Conservation (phyloP, 2,113 vertebrate species). For the Capra hircus region DNA sequence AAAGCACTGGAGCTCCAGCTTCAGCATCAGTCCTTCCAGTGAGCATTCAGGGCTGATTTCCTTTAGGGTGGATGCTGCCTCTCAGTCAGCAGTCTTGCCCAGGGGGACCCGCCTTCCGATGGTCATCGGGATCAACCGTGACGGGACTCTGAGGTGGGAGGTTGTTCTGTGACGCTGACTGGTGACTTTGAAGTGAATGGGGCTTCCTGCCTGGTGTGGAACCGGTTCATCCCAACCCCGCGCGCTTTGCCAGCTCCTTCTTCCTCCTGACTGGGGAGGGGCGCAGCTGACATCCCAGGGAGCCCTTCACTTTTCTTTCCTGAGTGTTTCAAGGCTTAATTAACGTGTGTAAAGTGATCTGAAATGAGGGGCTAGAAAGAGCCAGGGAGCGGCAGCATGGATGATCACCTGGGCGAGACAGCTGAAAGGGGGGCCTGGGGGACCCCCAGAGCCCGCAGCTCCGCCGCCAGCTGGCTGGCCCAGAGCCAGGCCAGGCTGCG, state of each 20-base stretch:
- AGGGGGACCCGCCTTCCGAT: neutral
- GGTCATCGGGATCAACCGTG: neutral
- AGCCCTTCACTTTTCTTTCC: neutral
- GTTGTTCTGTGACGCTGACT: neutral
- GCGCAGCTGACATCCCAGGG: neutral
- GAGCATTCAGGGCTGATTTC: neutral
- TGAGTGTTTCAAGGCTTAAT: slow-evolving; percentile 55
- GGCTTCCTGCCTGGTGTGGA: neutral
- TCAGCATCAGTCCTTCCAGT: neutral
- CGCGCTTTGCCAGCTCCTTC: accelerated
- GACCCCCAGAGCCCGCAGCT: neutral
- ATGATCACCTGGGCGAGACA: slow-evolving; percentile 51
- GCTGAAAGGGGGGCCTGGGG: slow-evolving; percentile 2
- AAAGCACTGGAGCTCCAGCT: neutral
- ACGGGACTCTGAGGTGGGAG: neutral
- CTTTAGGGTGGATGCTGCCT: neutral
- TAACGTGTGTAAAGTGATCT: slow-evolving; percentile 64
- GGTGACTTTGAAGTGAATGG: too few species aligned
- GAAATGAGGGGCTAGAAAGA: slow-evolving; percentile 45
- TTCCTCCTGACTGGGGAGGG: neutral
- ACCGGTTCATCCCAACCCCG: accelerated
- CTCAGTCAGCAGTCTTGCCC: neutral
- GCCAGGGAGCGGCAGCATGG: neutral
- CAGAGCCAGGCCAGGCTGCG: neutral
- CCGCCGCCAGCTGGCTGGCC: slow-evolving; percentile 37